Percentiles rank a stretch among this genome's conserved stretches.
These are phyloP conservation scores for Caenorhabditis briggsae DNA, from an alignment of 1,140 invertebrate species.

Conservation along the genomic window DNA sequence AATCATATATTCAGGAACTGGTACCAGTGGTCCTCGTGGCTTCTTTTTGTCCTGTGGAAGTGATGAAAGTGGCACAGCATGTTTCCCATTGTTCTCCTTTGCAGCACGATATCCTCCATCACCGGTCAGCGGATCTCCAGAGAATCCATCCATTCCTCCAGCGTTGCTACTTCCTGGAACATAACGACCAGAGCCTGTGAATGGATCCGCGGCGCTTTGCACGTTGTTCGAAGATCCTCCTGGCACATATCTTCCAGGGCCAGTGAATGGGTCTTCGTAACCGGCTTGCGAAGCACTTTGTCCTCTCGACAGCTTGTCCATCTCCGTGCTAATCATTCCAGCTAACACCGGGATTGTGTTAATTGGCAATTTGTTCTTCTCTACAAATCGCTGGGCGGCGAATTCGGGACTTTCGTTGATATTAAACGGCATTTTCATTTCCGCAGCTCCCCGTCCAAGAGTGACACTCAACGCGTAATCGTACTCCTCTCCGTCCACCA, in stretches of 20 bases:
- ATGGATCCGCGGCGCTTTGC: slow-evolving; percentile 74
- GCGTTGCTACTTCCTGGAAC: slow-evolving; percentile 8
- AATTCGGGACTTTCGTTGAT: slow-evolving; percentile 83
- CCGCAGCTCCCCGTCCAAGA: slow-evolving; percentile 87
- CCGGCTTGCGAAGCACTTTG: slow-evolving; percentile 30
- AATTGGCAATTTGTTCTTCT: slow-evolving; percentile 83
- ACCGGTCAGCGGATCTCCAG: slow-evolving; percentile 55
- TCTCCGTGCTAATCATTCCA: slow-evolving; percentile 70
- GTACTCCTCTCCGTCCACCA: slow-evolving; percentile 82
- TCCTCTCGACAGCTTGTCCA: slow-evolving; percentile 49
- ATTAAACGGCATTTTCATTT: slow-evolving; percentile 92
- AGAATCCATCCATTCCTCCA: slow-evolving; percentile 81
- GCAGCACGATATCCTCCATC: slow-evolving; percentile 51
- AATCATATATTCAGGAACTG: slow-evolving; percentile 14
- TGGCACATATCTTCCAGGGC: slow-evolving; percentile 80
- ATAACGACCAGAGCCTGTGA: slow-evolving; percentile 71
- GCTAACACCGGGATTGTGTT: slow-evolving; percentile 85
- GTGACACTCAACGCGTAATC: slow-evolving; percentile 96
- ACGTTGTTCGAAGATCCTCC: slow-evolving; percentile 59
- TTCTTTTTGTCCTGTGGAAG: slow-evolving; percentile 12
- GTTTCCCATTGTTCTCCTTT: not conserved
- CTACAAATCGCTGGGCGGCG: slow-evolving; percentile 83
- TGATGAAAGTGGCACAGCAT: slow-evolving; percentile 3
- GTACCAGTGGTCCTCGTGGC: slow-evolving; percentile 2
- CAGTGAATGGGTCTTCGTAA: slow-evolving; percentile 80